phyloP scores from a whole-genome alignment of 1,140 invertebrate species.

The Panulirus ornatus region DNA sequence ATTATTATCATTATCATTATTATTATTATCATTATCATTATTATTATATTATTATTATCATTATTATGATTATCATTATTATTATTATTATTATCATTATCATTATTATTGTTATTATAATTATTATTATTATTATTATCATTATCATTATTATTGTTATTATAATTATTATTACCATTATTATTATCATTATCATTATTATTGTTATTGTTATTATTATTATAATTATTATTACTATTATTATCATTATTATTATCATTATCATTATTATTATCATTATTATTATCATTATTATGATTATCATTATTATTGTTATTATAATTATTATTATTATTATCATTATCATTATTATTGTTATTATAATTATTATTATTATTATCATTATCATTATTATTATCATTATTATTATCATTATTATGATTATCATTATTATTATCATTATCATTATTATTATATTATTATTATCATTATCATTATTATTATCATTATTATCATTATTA shows the following conservation, averaged over 20 bases:
- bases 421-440: not conserved
- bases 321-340: slow-evolving; percentile 1
- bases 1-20: too few species aligned
- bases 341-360: slow-evolving; percentile 1
- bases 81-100: too few species aligned
- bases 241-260: not conserved
- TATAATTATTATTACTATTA: not conserved
- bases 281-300: slow-evolving; percentile 3
- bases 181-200: too few species aligned
- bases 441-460: not conserved
- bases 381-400: slow-evolving; percentile 6
- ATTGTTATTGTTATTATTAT: too few species aligned
- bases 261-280: not conserved
- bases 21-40: too few species aligned
- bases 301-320: not conserved
- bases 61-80: too few species aligned
- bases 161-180: too few species aligned
- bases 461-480: not conserved
- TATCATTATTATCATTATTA: slow-evolving; percentile 7
- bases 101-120: too few species aligned
- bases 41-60: too few species aligned
- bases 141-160: too few species aligned
- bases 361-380: slow-evolving; percentile 5
- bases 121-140: too few species aligned
- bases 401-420: not conserved